A percentile compares a stretch with the other conserved stretches of the same genome.
These are phyloP conservation scores for Micrastur ruficollis DNA, from an alignment of 2,797 vertebrate genomes.

Conservation along the genomic window DNA sequence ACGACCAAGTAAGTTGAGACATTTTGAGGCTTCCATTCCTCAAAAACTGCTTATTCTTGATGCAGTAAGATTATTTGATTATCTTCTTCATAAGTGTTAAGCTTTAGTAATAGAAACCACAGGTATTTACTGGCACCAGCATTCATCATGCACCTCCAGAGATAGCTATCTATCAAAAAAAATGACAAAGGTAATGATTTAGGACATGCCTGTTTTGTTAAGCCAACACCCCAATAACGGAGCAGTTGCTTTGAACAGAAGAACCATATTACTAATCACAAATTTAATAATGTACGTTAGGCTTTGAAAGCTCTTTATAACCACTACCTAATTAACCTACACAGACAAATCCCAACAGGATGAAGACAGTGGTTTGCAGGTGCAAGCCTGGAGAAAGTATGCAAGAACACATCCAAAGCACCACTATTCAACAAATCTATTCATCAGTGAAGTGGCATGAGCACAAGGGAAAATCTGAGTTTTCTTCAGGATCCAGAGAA, in stretches of 20 bases:
- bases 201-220: constrained; percentile 18
- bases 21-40: background rate
- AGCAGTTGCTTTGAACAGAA: constrained; percentile 38
- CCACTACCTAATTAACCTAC: constrained; percentile 26
- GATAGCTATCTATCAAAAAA: constrained; percentile 18
- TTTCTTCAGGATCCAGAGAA: background rate
- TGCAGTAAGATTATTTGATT: background rate
- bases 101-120: constrained; percentile 41
- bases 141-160: background rate
- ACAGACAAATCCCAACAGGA: constrained; percentile 46
- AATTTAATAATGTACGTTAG: background rate
- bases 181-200: constrained; percentile 9
- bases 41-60: background rate
- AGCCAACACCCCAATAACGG: constrained; percentile 41
- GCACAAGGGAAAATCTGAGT: background rate
- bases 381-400: background rate
- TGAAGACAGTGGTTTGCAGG: background rate
- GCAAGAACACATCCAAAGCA: background rate
- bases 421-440: background rate
- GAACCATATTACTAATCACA: background rate
- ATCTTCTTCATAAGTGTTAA: background rate
- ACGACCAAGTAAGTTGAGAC: background rate
- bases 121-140: constrained; percentile 3
- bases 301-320: constrained; percentile 39
- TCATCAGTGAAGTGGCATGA: background rate